Percentiles rank a stretch among this genome's conserved stretches.
phyloP scores from a whole-genome alignment of 2,113 vertebrate species.

The Indicator maculatus region DNA sequence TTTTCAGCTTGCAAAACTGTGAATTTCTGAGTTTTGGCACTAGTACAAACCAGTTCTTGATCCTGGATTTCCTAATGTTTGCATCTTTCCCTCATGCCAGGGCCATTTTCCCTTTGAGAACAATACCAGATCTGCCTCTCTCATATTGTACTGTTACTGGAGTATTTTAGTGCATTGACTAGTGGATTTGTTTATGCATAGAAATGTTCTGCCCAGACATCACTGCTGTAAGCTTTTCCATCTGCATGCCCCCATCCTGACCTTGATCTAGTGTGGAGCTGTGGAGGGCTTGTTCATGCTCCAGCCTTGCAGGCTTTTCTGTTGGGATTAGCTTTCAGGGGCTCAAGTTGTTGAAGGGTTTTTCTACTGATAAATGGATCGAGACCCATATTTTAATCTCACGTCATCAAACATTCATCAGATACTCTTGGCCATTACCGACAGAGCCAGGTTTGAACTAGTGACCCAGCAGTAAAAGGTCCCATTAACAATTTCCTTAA shows the following conservation, averaged over 20 bases:
- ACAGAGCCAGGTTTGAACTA: conserved; percentile 55
- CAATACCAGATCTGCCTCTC: neutral
- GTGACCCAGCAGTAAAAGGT: conserved; percentile 67
- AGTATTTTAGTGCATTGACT: neutral
- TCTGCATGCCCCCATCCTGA: conserved; percentile 33
- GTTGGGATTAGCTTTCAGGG: neutral
- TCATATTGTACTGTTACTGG: neutral
- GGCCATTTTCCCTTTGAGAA: conserved; percentile 36
- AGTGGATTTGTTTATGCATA: neutral
- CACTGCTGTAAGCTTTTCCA: conserved; percentile 26
- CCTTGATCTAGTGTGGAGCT: neutral
- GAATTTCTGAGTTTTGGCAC: neutral
- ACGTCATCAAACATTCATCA: conserved; percentile 67
- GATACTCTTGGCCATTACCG: conserved; percentile 52
- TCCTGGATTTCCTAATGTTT: conserved; percentile 23
- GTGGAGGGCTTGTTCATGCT: neutral
- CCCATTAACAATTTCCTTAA: conserved; percentile 67
- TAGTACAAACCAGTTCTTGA: neutral
- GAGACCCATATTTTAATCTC: conserved; percentile 63
- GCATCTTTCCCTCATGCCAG: neutral
- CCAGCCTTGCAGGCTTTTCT: neutral
- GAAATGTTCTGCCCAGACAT: conserved; percentile 8
- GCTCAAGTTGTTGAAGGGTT: conserved; percentile 47
- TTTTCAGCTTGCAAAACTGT: neutral
- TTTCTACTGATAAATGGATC: conserved; percentile 53